Evolutionary conservation across 2,888 invertebrate species (phyloP).

Genomic region (Tenthredo notha): DNA sequence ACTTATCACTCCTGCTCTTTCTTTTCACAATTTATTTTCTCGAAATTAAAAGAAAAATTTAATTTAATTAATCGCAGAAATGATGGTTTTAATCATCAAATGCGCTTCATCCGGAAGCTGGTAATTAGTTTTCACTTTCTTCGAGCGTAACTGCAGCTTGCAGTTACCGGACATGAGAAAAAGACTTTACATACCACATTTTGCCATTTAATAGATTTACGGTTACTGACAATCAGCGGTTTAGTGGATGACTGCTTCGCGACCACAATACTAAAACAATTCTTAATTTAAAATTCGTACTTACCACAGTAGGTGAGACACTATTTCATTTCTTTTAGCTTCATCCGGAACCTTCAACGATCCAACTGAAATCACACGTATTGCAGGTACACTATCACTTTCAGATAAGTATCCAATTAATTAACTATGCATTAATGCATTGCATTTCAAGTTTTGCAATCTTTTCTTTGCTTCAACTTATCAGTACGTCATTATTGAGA

Average conservation of each 20-base stretch:
- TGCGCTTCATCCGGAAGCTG: neutral
- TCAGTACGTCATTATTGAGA: neutral
- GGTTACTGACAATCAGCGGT: conserved; percentile 1
- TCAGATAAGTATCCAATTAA: neutral
- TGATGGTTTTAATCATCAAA: neutral
- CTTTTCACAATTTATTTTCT: neutral
- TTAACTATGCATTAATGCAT: neutral
- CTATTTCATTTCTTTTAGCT: neutral
- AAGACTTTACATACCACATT: conserved; percentile 22
- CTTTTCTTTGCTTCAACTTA: neutral
- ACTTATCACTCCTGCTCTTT: conserved; percentile 19
- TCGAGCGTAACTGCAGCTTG: conserved; percentile 26
- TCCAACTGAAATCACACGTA: neutral
- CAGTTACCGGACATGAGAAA: neutral
- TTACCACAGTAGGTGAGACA: neutral
- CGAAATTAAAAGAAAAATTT: neutral
- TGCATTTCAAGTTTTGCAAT: neutral
- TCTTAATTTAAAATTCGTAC: neutral
- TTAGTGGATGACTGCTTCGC: conserved; percentile 11
- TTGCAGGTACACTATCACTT: neutral
- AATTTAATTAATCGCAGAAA: neutral
- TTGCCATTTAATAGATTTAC: neutral
- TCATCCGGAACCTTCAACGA: neutral
- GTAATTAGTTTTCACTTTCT: conserved; percentile 33
- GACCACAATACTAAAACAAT: conserved; percentile 11